A percentile compares a stretch with the other conserved stretches of the same genome.
phyloP scores from a whole-genome alignment of 2,797 vertebrate species.

The Pangasius mekongensis region DNA sequence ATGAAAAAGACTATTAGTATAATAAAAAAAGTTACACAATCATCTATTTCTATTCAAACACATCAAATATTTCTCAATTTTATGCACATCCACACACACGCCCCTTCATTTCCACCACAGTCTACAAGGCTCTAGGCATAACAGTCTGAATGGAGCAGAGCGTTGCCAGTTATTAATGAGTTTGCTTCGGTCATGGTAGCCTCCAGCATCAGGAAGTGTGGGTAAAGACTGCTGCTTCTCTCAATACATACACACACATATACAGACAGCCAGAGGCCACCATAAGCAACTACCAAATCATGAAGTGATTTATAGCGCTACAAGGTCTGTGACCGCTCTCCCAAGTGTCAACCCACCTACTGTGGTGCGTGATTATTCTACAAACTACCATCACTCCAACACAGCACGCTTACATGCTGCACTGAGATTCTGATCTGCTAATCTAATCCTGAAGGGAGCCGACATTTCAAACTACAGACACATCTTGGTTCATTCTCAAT shows the following conservation, averaged over 20 bases:
- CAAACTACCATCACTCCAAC: constrained; percentile 24
- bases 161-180: constrained; percentile 34
- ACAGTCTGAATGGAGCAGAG: neutral
- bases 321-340: constrained; percentile 11
- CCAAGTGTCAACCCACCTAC: neutral
- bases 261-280: constrained; percentile 4
- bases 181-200: constrained; percentile 23
- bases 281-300: constrained; percentile 29
- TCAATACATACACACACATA: constrained; percentile 5
- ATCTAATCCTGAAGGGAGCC: neutral
- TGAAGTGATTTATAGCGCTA: constrained; percentile 33
- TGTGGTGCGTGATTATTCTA: constrained; percentile 18
- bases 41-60: neutral
- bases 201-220: constrained; percentile 16
- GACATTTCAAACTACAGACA: neutral
- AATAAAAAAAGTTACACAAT: too few relatives aligned
- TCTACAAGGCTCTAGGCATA: neutral
- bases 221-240: constrained; percentile 23
- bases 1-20: neutral
- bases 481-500: neutral
- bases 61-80: neutral
- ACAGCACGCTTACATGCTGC: constrained; percentile 1
- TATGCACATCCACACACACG: neutral
- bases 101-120: neutral
- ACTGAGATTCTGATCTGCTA: constrained; percentile 4